Evolutionary conservation across 2,113 vertebrate species (phyloP).

Genomic region (Aleadryas rufinucha): DNA sequence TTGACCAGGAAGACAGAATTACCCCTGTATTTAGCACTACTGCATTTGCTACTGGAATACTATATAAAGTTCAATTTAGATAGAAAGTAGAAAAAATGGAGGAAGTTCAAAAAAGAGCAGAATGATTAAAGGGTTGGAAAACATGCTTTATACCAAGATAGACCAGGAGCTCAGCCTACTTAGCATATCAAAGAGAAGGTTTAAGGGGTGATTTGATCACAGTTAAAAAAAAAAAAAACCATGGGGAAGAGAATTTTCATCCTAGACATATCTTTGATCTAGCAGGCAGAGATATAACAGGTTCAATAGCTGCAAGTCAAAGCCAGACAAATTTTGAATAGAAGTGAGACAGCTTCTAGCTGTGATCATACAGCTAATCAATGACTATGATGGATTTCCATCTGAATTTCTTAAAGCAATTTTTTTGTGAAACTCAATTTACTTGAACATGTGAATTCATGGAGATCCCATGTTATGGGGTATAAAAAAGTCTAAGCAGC

Average conservation of each 20-base stretch:
- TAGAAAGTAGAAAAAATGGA: constrained; percentile 1
- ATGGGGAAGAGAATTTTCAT: constrained; percentile 21
- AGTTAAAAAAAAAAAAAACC: neutral
- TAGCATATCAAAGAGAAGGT: constrained; percentile 49
- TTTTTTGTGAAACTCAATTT: neutral
- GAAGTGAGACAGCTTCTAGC: neutral
- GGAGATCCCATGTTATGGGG: neutral
- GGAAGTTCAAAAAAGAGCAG: neutral
- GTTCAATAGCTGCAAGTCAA: constrained; percentile 2
- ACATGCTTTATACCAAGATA: constrained; percentile 23
- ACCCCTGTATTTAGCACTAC: neutral
- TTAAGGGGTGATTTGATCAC: constrained; percentile 45
- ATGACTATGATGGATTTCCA: neutral
- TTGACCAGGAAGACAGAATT: neutral
- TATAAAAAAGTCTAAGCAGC: neutral
- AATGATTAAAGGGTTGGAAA: constrained; percentile 52
- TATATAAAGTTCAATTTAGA: constrained; percentile 26
- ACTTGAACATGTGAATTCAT: neutral
- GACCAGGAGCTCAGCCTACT: constrained; percentile 16
- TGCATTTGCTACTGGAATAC: constrained; percentile 3
- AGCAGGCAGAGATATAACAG: neutral
- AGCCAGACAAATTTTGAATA: neutral
- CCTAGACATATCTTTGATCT: constrained; percentile 44
- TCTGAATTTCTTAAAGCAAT: neutral
- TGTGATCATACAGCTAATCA: neutral